Percentiles rank a stretch among this genome's conserved stretches.
These are phyloP conservation scores for Scleropages formosus DNA, from an alignment of 2,797 vertebrate species.

Conservation along the genomic window DNA sequence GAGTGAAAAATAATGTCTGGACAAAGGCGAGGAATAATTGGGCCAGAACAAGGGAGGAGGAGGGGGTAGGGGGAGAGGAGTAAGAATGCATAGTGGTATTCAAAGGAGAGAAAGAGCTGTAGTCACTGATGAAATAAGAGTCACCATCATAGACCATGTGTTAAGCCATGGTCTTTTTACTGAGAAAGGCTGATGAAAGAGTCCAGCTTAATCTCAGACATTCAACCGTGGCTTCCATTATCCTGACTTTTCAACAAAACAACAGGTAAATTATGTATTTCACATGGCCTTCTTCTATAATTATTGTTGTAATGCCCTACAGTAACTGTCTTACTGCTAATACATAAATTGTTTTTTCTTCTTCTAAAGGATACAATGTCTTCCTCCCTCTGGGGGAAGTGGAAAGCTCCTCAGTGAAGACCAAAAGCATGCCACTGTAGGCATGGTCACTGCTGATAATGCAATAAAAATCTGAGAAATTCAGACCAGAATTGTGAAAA, in stretches of 20 bases:
- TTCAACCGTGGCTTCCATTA: background rate
- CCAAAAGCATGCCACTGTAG: constrained; percentile 1
- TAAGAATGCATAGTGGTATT: too few species aligned
- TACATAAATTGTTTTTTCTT: constrained; percentile 15
- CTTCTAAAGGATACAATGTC: constrained; percentile 1
- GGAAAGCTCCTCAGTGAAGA: constrained; percentile 1
- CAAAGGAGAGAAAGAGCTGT: too few species aligned
- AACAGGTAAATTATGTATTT: constrained; percentile 20
- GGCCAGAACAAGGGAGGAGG: too few species aligned
- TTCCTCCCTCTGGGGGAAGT: constrained; percentile 22
- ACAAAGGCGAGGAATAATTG: too few species aligned
- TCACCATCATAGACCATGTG: too few species aligned
- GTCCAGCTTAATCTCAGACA: too few species aligned
- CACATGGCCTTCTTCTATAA: background rate
- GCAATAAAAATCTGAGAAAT: constrained; percentile 25
- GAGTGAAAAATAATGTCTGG: too few species aligned
- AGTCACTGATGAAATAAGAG: too few species aligned
- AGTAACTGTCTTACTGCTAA: constrained; percentile 16
- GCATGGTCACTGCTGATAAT: constrained; percentile 4
- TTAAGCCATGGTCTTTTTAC: constrained; percentile 1
- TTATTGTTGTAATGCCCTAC: background rate
- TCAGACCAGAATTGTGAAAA: constrained; percentile 25
- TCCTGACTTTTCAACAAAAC: background rate
- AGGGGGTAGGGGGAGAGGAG: too few species aligned
- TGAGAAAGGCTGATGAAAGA: constrained; percentile 20